These are phyloP conservation scores for Netelia fuscicornis DNA, from an alignment of 2,888 invertebrate species.

Conservation along the genomic window DNA sequence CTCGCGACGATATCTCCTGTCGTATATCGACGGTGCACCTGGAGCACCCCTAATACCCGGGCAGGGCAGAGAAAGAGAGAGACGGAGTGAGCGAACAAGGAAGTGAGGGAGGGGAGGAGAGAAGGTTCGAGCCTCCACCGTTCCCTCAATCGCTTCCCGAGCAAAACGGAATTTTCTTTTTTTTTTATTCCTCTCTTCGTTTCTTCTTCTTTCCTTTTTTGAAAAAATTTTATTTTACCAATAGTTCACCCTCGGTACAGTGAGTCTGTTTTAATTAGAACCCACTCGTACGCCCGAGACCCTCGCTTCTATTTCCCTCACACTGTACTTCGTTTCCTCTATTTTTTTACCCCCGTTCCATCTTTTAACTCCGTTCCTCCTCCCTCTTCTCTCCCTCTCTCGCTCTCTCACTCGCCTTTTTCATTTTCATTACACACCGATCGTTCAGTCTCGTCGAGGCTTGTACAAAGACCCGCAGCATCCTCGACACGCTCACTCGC, in stretches of 20 bases:
- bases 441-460: slow-evolving; percentile 23
- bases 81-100: slow-evolving; percentile 31
- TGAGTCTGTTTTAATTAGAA: slow-evolving; percentile 66
- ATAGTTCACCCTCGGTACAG: slow-evolving; percentile 60
- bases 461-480: slow-evolving; percentile 33
- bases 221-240: slow-evolving; percentile 50
- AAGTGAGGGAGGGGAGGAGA: not conserved
- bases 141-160: slow-evolving; percentile 58
- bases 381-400: not conserved
- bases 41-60: slow-evolving; percentile 36
- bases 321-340: slow-evolving; percentile 20
- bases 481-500: slow-evolving; percentile 6
- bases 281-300: slow-evolving; percentile 51
- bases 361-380: not conserved
- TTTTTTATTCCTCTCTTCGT: slow-evolving; percentile 23
- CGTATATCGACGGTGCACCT: slow-evolving; percentile 55
- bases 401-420: slow-evolving; percentile 1
- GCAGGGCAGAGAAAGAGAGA: slow-evolving; percentile 17
- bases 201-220: slow-evolving; percentile 32
- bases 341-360: slow-evolving; percentile 5
- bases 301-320: slow-evolving; percentile 54
- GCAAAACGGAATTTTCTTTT: slow-evolving; percentile 47
- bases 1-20: slow-evolving; percentile 54
- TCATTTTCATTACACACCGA: slow-evolving; percentile 59
- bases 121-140: slow-evolving; percentile 8